These are phyloP conservation scores for Paguma larvata DNA, from an alignment of 2,797 vertebrate genomes.

Conservation along the genomic window DNA sequence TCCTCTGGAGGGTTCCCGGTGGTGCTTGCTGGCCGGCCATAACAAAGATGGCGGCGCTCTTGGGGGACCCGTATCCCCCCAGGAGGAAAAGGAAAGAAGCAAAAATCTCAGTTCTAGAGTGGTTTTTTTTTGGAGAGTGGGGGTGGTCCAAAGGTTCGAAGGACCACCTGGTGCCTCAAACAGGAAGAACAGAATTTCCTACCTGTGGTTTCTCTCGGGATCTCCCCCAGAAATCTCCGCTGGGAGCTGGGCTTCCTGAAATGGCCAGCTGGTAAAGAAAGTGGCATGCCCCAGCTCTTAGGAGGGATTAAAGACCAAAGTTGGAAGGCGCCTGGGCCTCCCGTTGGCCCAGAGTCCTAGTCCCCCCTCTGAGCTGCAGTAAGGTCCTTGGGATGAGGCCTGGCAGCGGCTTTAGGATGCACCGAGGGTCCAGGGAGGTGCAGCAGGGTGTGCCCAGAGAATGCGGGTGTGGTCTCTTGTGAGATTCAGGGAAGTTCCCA, in stretches of 20 bases:
- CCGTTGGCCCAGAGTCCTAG: neutral
- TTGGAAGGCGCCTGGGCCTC: neutral
- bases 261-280: neutral
- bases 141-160: neutral
- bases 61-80: neutral
- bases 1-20: neutral
- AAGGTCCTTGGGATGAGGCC: neutral
- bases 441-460: neutral
- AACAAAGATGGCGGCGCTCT: neutral
- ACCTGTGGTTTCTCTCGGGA: neutral
- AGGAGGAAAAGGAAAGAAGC: neutral
- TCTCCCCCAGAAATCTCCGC: neutral
- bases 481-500: neutral
- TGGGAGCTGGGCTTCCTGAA: neutral
- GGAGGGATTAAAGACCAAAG: too few species aligned
- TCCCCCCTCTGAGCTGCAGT: neutral
- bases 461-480: neutral
- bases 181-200: neutral
- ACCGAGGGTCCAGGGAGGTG: rapidly evolving
- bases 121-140: too few species aligned
- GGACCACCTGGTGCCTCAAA: neutral
- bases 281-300: neutral
- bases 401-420: neutral
- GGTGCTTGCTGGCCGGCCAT: too few species aligned
- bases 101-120: neutral